phyloP scores from a whole-genome alignment of 2,113 vertebrate species.

The Podarcis cretensis region DNA sequence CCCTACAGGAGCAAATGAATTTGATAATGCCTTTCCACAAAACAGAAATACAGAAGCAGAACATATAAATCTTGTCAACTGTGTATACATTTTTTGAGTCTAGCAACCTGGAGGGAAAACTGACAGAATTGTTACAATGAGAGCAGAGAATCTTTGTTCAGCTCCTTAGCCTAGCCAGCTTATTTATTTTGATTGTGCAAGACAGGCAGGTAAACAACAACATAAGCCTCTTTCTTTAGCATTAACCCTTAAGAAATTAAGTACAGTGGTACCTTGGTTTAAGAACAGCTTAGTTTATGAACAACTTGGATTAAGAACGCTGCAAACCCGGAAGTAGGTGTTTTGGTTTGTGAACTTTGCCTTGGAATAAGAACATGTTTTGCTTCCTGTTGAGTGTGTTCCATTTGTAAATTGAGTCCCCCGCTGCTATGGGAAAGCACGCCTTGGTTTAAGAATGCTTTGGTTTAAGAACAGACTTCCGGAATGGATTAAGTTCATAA shows the following conservation, averaged over 20 bases:
- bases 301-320: too few relatives aligned
- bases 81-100: constrained; percentile 56
- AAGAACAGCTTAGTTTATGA: too few relatives aligned
- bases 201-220: background rate
- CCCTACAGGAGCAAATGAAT: constrained; percentile 31
- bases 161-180: constrained; percentile 29
- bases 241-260: constrained; percentile 32
- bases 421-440: too few relatives aligned
- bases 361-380: too few relatives aligned
- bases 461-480: too few relatives aligned
- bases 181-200: background rate
- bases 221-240: constrained; percentile 48
- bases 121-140: constrained; percentile 67
- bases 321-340: too few relatives aligned
- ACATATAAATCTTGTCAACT: constrained; percentile 69
- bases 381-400: too few relatives aligned
- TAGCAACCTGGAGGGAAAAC: constrained; percentile 53
- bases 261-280: too few relatives aligned
- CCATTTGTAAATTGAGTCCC: too few relatives aligned
- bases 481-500: too few relatives aligned
- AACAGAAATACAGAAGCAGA: constrained; percentile 57
- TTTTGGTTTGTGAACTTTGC: too few relatives aligned
- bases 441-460: too few relatives aligned
- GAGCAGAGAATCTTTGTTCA: constrained; percentile 59
- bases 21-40: constrained; percentile 53